Evolutionary conservation across 2,113 vertebrate species (phyloP).

Genomic region (Macheiramphus alcinus): DNA sequence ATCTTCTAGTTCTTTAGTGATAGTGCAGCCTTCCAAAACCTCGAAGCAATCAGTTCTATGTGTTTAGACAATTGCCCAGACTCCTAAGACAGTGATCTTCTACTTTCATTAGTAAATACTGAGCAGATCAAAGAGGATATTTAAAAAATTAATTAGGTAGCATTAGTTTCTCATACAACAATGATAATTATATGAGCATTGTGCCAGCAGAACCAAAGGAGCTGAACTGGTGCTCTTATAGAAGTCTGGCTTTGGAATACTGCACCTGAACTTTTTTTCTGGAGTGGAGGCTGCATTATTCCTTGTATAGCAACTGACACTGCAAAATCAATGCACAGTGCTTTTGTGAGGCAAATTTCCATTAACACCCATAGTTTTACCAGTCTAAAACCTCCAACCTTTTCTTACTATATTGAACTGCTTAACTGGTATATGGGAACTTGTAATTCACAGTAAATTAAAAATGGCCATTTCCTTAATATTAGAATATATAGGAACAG

Average conservation of each 20-base stretch:
- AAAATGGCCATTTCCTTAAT: not conserved
- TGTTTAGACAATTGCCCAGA: not conserved
- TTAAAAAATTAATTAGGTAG: not conserved
- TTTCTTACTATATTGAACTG: not conserved
- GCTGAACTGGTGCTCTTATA: not conserved
- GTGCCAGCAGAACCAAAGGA: not conserved
- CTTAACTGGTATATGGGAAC: not conserved
- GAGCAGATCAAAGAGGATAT: not conserved
- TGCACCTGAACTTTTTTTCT: not conserved
- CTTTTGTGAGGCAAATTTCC: not conserved
- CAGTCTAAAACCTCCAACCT: not conserved
- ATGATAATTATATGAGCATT: not conserved
- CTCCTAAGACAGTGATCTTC: not conserved
- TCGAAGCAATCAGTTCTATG: not conserved
- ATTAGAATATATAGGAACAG: not conserved
- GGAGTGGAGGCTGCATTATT: not conserved
- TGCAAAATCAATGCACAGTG: not conserved
- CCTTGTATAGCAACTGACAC: not conserved
- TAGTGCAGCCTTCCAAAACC: not conserved
- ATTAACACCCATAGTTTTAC: not conserved
- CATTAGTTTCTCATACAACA: not conserved
- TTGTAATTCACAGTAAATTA: not conserved
- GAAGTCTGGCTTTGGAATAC: not conserved
- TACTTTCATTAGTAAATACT: not conserved
- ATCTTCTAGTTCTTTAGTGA: not conserved